Evolutionary conservation across 1,140 invertebrate genomes (phyloP).

Genomic region (Drosophila rufa): DNA sequence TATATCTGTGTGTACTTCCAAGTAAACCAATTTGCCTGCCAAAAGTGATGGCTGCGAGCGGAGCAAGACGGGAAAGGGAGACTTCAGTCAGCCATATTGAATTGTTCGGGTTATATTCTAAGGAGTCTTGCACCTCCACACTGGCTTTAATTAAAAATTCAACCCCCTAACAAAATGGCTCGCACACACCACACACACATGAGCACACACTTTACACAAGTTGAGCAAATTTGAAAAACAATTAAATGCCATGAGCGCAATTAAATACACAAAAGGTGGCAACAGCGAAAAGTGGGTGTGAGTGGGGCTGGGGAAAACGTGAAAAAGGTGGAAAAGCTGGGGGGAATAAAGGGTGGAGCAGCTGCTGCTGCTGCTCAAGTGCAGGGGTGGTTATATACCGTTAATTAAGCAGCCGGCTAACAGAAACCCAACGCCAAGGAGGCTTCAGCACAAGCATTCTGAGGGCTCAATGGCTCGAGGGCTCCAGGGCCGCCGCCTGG

Average conservation of each 20-base stretch:
- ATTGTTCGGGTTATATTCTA: constrained; percentile 54
- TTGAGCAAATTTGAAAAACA: constrained; percentile 84
- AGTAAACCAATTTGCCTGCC: constrained; percentile 75
- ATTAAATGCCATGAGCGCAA: constrained; percentile 84
- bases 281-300: constrained; percentile 46
- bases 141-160: constrained; percentile 80
- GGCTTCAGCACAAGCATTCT: constrained; percentile 44
- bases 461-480: constrained; percentile 19
- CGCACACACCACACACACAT: constrained; percentile 23
- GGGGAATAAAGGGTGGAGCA: constrained; percentile 32
- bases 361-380: constrained; percentile 65
- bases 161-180: constrained; percentile 76
- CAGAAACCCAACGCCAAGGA: constrained; percentile 52
- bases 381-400: constrained; percentile 69
- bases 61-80: neutral
- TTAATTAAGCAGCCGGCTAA: constrained; percentile 76
- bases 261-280: constrained; percentile 83
- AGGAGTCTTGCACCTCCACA: constrained; percentile 60
- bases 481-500: constrained; percentile 15
- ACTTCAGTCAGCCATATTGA: constrained; percentile 69
- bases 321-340: constrained; percentile 10
- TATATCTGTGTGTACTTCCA: constrained; percentile 28
- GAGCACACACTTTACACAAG: constrained; percentile 71
- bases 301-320: neutral
- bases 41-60: constrained; percentile 19